Evolutionary conservation across 2,888 invertebrate genomes (phyloP).

Genomic region (Limnephilus lunatus): DNA sequence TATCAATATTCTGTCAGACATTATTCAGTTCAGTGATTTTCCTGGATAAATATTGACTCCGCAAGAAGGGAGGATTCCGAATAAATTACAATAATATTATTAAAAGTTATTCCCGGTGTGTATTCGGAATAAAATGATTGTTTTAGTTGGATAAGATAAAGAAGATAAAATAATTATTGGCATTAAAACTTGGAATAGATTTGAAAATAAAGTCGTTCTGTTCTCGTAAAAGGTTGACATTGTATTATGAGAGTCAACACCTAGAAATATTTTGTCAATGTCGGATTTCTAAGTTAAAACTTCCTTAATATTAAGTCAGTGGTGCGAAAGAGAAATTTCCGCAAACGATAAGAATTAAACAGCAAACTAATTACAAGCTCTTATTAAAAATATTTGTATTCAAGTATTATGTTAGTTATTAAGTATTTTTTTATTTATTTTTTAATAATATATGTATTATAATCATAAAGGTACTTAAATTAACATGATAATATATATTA

Average conservation of each 20-base stretch:
- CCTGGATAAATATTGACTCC: conserved; percentile 4
- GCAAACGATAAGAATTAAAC: too few species aligned
- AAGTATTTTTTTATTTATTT: too few species aligned
- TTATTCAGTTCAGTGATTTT: conserved; percentile 5
- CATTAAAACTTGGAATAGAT: not conserved
- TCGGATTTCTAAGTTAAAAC: not conserved
- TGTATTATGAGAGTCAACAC: not conserved
- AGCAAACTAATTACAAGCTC: too few species aligned
- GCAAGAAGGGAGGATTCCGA: not conserved
- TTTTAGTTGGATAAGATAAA: not conserved
- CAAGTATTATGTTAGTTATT: too few species aligned
- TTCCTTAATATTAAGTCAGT: not conserved
- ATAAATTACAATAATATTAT: conserved; percentile 26
- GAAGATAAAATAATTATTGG: not conserved
- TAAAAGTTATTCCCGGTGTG: not conserved
- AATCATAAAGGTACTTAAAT: too few species aligned
- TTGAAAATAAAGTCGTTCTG: not conserved
- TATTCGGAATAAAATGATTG: not conserved
- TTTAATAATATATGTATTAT: too few species aligned
- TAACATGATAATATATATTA: too few species aligned
- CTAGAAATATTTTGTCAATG: not conserved
- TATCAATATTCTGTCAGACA: conserved; percentile 11
- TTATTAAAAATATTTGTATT: too few species aligned
- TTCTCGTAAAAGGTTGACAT: not conserved
- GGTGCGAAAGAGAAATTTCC: not conserved